Evolutionary conservation across 53 echinoderm and acorn worm species (phyloP).

Genomic region (Zoroaster sp.): DNA sequence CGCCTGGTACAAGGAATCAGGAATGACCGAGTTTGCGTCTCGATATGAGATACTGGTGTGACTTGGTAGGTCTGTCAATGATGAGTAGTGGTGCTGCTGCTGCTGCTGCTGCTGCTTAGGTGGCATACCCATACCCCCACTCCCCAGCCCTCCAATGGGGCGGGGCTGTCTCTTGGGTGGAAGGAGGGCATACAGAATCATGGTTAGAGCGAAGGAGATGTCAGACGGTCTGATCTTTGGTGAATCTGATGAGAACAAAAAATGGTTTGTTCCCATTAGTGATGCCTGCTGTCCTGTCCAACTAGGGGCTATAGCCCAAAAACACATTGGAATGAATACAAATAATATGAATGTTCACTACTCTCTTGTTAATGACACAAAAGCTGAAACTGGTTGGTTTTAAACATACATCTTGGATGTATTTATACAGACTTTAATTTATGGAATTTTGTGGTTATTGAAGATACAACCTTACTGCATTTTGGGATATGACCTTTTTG

Average conservation of each 20-base stretch:
- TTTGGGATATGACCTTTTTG: no score
- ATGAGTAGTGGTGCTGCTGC: slow-evolving; percentile 84
- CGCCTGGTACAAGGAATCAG: slow-evolving; percentile 96
- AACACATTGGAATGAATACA: no score
- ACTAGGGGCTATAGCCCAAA: no score
- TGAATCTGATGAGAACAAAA: slow-evolving; percentile 42
- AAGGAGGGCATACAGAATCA: slow-evolving; percentile 88
- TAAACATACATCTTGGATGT: no score
- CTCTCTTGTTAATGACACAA: no score
- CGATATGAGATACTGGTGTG: slow-evolving; percentile 82
- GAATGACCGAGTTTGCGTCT: slow-evolving; percentile 74
- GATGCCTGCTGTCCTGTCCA: no score
- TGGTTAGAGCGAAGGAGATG: slow-evolving; percentile 92
- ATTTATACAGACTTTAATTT: no score
- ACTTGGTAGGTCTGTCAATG: slow-evolving; percentile 88
- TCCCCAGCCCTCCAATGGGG: slow-evolving; percentile 43
- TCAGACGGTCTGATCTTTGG: slow-evolving; percentile 93
- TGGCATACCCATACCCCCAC: slow-evolving; percentile 34
- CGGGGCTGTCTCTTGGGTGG: slow-evolving; percentile 89
- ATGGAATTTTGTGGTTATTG: no score
- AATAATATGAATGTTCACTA: no score
- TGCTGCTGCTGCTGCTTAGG: slow-evolving; percentile 58
- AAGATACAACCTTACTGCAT: no score
- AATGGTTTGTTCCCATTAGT: not conserved
- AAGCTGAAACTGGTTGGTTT: no score